Evolutionary conservation across 2,888 invertebrate genomes (phyloP).

Genomic region (Panopea generosa): DNA sequence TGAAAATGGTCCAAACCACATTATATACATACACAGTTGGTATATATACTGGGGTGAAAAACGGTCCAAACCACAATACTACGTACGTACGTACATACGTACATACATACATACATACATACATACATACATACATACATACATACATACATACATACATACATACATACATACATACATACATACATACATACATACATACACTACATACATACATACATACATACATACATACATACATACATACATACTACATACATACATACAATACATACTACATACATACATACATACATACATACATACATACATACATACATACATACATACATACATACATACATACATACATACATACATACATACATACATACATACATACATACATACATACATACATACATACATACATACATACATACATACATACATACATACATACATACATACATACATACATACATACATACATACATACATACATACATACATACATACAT

Average conservation of each 20-base stretch:
- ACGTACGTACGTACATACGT: no score
- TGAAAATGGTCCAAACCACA: no score
- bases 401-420: neutral
- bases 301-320: neutral
- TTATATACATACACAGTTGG: neutral
- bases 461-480: neutral
- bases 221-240: neutral
- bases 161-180: neutral
- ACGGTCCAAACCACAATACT: no score
- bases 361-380: neutral
- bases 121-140: no score
- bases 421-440: neutral
- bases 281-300: neutral
- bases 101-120: no score
- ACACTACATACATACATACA: neutral
- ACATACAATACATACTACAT: neutral
- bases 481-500: conserved; percentile 13
- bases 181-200: neutral
- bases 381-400: neutral
- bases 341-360: neutral
- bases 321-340: neutral
- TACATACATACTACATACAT: neutral
- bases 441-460: neutral
- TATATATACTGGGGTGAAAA: neutral
- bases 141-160: neutral